phyloP scores from a whole-genome alignment of 2,888 invertebrate species.

The Maniola hyperantus region DNA sequence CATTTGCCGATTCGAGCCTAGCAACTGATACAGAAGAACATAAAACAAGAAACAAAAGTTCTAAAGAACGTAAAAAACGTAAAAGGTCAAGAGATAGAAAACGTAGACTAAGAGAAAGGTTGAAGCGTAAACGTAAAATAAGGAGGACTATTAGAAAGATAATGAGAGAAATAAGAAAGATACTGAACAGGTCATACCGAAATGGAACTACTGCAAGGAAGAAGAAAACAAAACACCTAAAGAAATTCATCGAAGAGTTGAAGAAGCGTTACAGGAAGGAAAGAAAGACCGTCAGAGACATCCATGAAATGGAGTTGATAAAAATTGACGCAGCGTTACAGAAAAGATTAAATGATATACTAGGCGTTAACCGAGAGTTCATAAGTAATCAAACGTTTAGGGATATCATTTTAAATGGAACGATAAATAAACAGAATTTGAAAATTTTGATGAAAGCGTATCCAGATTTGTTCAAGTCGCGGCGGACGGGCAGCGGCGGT shows the following conservation, averaged over 20 bases:
- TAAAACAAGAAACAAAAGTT: slow-evolving; percentile 41
- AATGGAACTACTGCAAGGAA: slow-evolving; percentile 59
- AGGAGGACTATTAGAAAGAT: slow-evolving; percentile 59
- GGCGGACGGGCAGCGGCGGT: too few relatives aligned
- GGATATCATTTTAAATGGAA: slow-evolving; percentile 60
- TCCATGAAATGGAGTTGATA: slow-evolving; percentile 58
- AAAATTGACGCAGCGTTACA: slow-evolving; percentile 55
- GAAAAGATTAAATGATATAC: slow-evolving; percentile 52
- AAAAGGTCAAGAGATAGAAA: slow-evolving; percentile 43
- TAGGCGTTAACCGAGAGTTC: slow-evolving; percentile 54
- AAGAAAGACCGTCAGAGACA: slow-evolving; percentile 56
- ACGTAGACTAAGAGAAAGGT: slow-evolving; percentile 48
- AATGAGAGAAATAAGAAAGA: slow-evolving; percentile 57
- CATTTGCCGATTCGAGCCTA: slow-evolving; percentile 59
- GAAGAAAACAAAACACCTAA: slow-evolving; percentile 63
- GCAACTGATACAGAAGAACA: slow-evolving; percentile 59
- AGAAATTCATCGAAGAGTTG: slow-evolving; percentile 61
- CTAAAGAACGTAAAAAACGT: slow-evolving; percentile 44
- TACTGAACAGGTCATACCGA: slow-evolving; percentile 56
- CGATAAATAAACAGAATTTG: slow-evolving; percentile 49
- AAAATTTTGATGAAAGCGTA: slow-evolving; percentile 56
- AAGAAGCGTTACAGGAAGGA: slow-evolving; percentile 65
- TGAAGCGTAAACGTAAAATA: slow-evolving; percentile 58
- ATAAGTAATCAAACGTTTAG: slow-evolving; percentile 60
- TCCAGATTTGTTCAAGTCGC: slow-evolving; percentile 57